Conservation (phyloP, 2,113 vertebrate species). For the Ardeotis arabs region DNA sequence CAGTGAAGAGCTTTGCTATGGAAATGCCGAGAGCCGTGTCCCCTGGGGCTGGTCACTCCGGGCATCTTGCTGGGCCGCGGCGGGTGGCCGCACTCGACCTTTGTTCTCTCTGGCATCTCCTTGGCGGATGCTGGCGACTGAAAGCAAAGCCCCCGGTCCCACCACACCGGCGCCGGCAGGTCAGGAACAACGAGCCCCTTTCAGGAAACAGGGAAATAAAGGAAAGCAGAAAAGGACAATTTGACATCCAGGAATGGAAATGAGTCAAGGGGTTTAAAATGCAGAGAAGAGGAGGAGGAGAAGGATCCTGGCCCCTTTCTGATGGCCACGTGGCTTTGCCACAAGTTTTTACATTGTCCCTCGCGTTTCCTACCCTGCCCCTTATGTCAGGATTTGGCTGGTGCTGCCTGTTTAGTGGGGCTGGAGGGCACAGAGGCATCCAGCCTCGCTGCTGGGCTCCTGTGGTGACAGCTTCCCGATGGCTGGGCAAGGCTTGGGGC, state of each 20-base stretch:
- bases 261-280: not conserved
- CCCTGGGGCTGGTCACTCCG: not conserved
- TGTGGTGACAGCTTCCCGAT: not conserved
- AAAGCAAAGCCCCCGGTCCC: not conserved
- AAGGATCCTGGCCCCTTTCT: not conserved
- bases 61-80: not conserved
- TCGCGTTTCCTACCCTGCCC: accelerated
- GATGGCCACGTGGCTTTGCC: not conserved
- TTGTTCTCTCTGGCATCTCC: not conserved
- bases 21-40: not conserved
- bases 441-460: not conserved
- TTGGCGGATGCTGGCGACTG: not conserved
- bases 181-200: not conserved
- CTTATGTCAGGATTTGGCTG: not conserved
- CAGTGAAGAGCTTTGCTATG: not conserved
- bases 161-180: accelerated
- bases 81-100: accelerated
- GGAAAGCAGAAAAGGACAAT: not conserved
- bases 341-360: not conserved
- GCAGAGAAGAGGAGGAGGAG: not conserved
- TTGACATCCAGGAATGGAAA: constrained; percentile 54
- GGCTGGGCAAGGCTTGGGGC: too few relatives aligned
- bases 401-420: not conserved
- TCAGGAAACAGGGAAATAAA: constrained; percentile 13
- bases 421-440: not conserved